phyloP scores from a whole-genome alignment of 2,113 vertebrate genomes.

The Clinocottus analis region DNA sequence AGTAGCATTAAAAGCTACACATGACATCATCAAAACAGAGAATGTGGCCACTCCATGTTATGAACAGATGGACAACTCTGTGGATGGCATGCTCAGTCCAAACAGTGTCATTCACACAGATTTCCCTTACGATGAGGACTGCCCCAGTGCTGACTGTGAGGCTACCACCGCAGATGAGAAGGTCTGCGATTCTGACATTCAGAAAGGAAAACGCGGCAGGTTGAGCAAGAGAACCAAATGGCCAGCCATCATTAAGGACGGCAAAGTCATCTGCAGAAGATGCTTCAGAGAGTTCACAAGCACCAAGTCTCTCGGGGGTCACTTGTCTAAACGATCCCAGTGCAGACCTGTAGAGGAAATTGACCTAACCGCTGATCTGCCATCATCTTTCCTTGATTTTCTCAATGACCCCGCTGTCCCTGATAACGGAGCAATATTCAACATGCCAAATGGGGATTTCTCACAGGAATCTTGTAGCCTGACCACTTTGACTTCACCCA shows the following conservation, averaged over 20 bases:
- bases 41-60: conserved; percentile 44
- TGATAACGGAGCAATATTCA: conserved; percentile 72
- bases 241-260: conserved; percentile 98
- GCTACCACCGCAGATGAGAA: conserved; percentile 69
- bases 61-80: conserved; percentile 71
- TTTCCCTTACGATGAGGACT: conserved; percentile 73
- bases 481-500: conserved; percentile 68
- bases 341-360: conserved; percentile 95
- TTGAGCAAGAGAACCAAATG: conserved; percentile 90
- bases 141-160: conserved; percentile 73
- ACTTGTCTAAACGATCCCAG: conserved; percentile 95
- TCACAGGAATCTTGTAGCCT: conserved; percentile 72
- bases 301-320: conserved; percentile 96
- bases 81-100: conserved; percentile 71
- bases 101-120: conserved; percentile 64
- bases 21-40: conserved; percentile 64
- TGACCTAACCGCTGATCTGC: conserved; percentile 91
- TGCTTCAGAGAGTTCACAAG: conserved; percentile 98
- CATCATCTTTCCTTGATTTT: conserved; percentile 93
- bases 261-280: conserved; percentile 97
- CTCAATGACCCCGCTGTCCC: conserved; percentile 88
- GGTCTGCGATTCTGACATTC: conserved; percentile 78
- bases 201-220: conserved; percentile 91
- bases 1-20: conserved; percentile 49
- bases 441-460: conserved; percentile 76